phyloP scores from a whole-genome alignment of 2,113 vertebrate species.

The Etheostoma cragini region DNA sequence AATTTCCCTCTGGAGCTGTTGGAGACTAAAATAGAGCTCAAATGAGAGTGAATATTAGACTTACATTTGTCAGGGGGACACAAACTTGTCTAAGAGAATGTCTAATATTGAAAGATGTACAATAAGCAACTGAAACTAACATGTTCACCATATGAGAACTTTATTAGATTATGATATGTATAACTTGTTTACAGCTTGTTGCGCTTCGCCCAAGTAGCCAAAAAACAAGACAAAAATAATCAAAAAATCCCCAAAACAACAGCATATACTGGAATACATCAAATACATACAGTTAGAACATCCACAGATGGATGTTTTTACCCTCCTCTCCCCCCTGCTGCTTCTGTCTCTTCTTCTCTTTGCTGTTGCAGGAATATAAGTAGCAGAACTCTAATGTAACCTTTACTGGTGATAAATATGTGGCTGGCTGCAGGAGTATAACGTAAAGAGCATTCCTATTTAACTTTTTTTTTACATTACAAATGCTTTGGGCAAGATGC shows the following conservation, averaged over 20 bases:
- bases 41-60: not conserved
- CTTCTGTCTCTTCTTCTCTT: constrained; percentile 4
- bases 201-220: too few relatives aligned
- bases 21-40: too few relatives aligned
- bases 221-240: too few relatives aligned
- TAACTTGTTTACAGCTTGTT: too few relatives aligned
- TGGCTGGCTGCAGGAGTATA: constrained; percentile 34
- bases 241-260: not conserved
- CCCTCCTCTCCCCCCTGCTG: not conserved
- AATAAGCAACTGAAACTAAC: too few relatives aligned
- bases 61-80: too few relatives aligned
- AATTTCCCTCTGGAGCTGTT: not conserved
- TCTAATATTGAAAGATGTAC: too few relatives aligned
- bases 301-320: constrained; percentile 14
- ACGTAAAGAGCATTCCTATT: constrained; percentile 46
- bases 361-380: constrained; percentile 22
- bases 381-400: constrained; percentile 49
- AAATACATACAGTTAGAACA: not conserved
- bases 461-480: constrained; percentile 45
- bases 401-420: constrained; percentile 56
- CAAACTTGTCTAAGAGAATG: too few relatives aligned
- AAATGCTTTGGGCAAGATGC: constrained; percentile 60
- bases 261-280: not conserved
- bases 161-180: too few relatives aligned
- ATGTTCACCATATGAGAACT: too few relatives aligned